Conservation (phyloP, 2,797 vertebrate species). For the Somateria mollissima region DNA sequence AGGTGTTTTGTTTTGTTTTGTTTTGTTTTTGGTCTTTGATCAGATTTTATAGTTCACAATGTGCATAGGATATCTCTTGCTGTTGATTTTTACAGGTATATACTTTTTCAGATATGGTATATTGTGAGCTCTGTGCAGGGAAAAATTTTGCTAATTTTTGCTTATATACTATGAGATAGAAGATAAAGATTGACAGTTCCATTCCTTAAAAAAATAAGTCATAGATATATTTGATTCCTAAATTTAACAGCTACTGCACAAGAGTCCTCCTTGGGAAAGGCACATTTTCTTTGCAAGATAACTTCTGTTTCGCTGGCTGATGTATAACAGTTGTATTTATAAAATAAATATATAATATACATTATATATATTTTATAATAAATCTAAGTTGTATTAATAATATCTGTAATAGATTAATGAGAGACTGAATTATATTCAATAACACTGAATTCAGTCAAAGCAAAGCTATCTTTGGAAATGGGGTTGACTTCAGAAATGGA, state of each 20-base stretch:
- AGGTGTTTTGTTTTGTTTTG: too few relatives aligned
- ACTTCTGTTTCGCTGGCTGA: neutral
- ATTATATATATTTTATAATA: neutral
- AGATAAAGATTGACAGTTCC: neutral
- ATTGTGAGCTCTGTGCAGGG: neutral
- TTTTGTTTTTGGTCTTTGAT: neutral
- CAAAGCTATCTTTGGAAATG: slow-evolving; percentile 6
- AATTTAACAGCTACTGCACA: neutral
- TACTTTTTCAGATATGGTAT: neutral
- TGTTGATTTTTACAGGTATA: neutral
- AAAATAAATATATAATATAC: neutral
- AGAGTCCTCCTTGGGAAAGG: neutral
- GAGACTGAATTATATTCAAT: neutral
- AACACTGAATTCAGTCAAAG: neutral
- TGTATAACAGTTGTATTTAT: slow-evolving; percentile 23
- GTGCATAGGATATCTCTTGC: accelerated
- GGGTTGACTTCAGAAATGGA: neutral
- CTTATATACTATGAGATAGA: neutral
- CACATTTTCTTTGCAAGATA: neutral
- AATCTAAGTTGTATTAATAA: slow-evolving; percentile 27
- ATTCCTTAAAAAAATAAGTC: neutral
- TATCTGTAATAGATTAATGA: neutral
- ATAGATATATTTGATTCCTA: neutral
- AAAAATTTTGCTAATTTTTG: neutral
- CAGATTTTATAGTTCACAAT: accelerated